A percentile compares a stretch with the other conserved stretches of the same genome.
Conservation (phyloP, 1,140 invertebrate species). For the Coptotermes formosanus region DNA sequence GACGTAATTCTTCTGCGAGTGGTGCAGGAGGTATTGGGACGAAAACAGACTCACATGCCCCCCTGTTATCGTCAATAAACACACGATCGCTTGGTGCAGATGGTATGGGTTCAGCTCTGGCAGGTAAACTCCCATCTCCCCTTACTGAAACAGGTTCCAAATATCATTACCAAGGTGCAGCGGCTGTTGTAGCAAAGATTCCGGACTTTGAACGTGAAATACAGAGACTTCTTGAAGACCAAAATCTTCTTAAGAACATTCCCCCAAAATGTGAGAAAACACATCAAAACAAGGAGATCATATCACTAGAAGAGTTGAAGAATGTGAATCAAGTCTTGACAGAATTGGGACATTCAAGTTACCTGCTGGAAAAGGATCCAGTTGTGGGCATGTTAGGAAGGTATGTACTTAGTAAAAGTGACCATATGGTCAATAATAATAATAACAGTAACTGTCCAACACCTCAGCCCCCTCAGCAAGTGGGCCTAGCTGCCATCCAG, state of each 20-base stretch:
- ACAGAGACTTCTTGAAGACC: constrained; percentile 69
- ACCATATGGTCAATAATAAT: constrained; percentile 43
- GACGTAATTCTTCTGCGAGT: neutral
- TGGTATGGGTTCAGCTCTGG: neutral
- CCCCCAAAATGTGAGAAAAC: constrained; percentile 56
- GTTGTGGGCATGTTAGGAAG: constrained; percentile 31
- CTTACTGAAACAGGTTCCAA: constrained; percentile 18
- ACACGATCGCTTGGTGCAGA: neutral
- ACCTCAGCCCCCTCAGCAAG: constrained; percentile 48
- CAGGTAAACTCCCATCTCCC: constrained; percentile 1
- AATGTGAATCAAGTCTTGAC: constrained; percentile 41
- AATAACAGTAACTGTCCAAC: constrained; percentile 47
- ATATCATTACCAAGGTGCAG: constrained; percentile 20
- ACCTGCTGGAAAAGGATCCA: constrained; percentile 18
- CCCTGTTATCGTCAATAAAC: neutral
- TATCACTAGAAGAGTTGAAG: constrained; percentile 41
- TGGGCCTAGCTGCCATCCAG: constrained; percentile 61
- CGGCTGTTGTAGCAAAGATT: constrained; percentile 36
- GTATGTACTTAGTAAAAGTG: constrained; percentile 29
- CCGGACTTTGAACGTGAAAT: constrained; percentile 69
- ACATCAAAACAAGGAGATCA: constrained; percentile 51
- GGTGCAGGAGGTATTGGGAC: neutral
- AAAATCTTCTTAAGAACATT: constrained; percentile 60
- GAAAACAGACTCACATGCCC: neutral
- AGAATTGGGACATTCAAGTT: constrained; percentile 35